Base-by-base conservation (phyloP, 2,888 invertebrate species). In the Galeopsomyia nigrocyanea region DNA sequence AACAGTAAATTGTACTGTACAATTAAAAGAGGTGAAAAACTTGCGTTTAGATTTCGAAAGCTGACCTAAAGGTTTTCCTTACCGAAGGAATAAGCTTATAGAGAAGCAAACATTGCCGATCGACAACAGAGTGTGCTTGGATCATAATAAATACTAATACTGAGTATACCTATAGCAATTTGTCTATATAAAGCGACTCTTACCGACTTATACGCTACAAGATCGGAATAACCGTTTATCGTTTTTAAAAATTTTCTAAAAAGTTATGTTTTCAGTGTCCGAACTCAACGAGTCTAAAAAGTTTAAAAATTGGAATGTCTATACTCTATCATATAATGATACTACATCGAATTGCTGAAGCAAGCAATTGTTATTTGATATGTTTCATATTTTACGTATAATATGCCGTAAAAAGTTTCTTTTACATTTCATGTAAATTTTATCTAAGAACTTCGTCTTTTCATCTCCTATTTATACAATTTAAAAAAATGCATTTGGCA, bases 401-500 rank as follows among this genome's bases (percentile, higher is more conserved):
- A 56, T 56, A 49, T 17, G 39, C 5, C 16, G 19, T 60, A 61
- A 53, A 64, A 58, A 31, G 6, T 21, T 49, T 47, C 22, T 51
- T 61, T 53, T 68, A 19, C 31, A 16, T 53, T 51, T 39, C 51
- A 16, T 67, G 16, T 51, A 13, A 31, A 39, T 13, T 9, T 19
- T 51, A 14, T 6, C 26, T 65, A 6, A 60, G 10, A n/a, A 51
- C 9, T 10, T 13, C 26, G 2, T 31, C 61, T 14, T 10, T 49
- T 60, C 19, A 7, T 9, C 46, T 21, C 26, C 17, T 49, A 21
- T 3, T 46, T 47, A 47, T 58, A 70, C n/a, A 7, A 19, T 50
- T n/a, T 53, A 22, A 21, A n/a, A 71, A 62, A 62, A 16, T 63
- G 57, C 31, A 57, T 71, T 71, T 67, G 68, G 67, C 72, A 72